Evolutionary conservation across 2,113 vertebrate species (phyloP).

Genomic region (Maylandia zebra): DNA sequence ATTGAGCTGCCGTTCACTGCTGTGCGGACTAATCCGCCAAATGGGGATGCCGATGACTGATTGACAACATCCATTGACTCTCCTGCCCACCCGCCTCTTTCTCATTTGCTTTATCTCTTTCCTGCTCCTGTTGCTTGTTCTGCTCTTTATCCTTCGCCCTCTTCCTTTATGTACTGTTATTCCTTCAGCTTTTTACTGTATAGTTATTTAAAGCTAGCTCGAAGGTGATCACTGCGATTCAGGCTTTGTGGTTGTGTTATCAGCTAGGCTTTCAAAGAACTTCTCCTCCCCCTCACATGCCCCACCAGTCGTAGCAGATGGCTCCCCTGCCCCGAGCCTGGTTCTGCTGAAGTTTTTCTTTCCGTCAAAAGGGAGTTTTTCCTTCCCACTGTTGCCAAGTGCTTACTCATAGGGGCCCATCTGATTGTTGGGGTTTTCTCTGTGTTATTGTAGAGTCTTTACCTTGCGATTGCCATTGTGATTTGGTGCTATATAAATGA

Average conservation of each 20-base stretch:
- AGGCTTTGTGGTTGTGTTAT: not conserved
- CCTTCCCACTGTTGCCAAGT: not conserved
- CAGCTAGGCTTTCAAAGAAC: not conserved
- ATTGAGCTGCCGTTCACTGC: slow-evolving; percentile 49
- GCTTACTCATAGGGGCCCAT: not conserved
- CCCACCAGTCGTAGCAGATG: not conserved
- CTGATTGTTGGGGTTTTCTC: not conserved
- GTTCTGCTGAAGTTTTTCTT: not conserved
- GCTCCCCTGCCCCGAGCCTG: not conserved
- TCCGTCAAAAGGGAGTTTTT: not conserved
- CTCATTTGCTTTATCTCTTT: slow-evolving; percentile 16
- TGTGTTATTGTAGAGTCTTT: not conserved
- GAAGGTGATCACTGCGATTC: not conserved
- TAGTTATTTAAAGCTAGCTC: not conserved
- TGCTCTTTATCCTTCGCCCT: not conserved
- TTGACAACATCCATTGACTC: slow-evolving; percentile 47
- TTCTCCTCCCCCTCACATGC: not conserved
- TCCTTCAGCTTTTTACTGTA: not conserved
- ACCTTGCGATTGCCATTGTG: not conserved
- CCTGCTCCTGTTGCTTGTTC: not conserved
- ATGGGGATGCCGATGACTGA: slow-evolving; percentile 54
- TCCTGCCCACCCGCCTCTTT: not conserved
- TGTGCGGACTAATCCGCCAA: slow-evolving; percentile 50
- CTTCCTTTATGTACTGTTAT: not conserved
- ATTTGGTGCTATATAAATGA: not conserved